Base-by-base conservation (phyloP, 2,113 vertebrate species). In the Oophaga pumilio region DNA sequence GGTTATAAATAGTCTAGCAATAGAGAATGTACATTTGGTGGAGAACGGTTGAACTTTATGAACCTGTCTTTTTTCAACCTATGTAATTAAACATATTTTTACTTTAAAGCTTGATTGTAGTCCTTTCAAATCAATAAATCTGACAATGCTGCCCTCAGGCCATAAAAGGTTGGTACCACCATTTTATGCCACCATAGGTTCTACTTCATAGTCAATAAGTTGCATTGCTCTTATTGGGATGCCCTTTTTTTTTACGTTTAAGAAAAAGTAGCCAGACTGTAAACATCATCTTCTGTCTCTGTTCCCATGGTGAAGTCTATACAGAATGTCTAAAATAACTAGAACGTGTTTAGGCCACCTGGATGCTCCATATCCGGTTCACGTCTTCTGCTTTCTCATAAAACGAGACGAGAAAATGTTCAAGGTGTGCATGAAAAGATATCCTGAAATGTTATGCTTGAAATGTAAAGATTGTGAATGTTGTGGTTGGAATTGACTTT, bases 241-340 rank as follows among this genome's bases (percentile, higher is more conserved):
- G 28, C 17, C 28, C n/a, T n/a, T n/a, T 17, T 28, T 74, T 74
- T 43, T 71, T 33, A 28, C 68, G 33, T 71, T 15, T 71, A 33
- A 71, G 28, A 69, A 13, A 33, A 10, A 33, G 13, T 18, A 49
- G 17, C 17, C 28, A 43, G 17, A 74, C 24, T 0, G 68, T 14
- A 71, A 71, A 28, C 8, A 20, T 49, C 12, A 26, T 69, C 66
- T 69, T 49, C 69, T 71, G 69, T 17, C 28, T 74, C 33, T 49
- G 71, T 74, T 74, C 71, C 71, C 71, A 74, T 74, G 71, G 71
- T 49, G 71, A 74, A 49, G 33, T 74, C 71, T 49, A 28, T 74
- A 33, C 24, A 49, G 28, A 49, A 74, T 43, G 28, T 15, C 33
- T 20, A 43, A 74, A 74, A 74, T 74, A 74, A 74, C 71, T 49